Evolutionary conservation across 2,797 vertebrate species (phyloP).

Genomic region (Ptychadena robeensis): DNA sequence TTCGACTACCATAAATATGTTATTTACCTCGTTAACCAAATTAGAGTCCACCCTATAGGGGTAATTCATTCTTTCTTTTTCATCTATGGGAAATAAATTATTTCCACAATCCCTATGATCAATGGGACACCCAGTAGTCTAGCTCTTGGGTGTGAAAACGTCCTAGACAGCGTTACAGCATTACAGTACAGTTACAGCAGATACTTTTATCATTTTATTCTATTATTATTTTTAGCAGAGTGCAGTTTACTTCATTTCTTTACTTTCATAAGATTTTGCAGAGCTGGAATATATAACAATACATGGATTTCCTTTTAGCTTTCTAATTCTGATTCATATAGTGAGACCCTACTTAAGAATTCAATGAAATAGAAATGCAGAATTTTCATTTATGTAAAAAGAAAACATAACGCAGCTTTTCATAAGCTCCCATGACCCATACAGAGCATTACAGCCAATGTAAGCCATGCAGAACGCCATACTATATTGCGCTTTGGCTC

Average conservation of each 20-base stretch:
- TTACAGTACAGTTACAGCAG: neutral
- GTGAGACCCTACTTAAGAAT: neutral
- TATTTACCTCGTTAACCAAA: too few species aligned
- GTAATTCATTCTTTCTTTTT: too few species aligned
- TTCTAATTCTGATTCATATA: constrained; percentile 14
- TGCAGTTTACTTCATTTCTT: neutral
- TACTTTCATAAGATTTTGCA: neutral
- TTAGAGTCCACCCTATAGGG: too few species aligned
- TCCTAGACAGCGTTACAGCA: too few species aligned
- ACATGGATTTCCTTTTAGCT: neutral
- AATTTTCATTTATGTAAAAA: constrained; percentile 10
- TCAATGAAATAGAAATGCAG: constrained; percentile 15
- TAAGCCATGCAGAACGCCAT: constrained; percentile 25
- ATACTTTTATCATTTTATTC: neutral
- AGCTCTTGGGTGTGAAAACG: too few species aligned
- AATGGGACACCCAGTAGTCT: too few species aligned
- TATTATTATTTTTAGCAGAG: neutral
- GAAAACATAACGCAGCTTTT: constrained; percentile 23
- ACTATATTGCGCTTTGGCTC: neutral
- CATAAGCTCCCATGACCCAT: constrained; percentile 20
- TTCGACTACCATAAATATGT: too few species aligned
- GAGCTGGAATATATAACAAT: neutral
- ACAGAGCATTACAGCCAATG: constrained; percentile 21
- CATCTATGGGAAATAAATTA: too few species aligned
- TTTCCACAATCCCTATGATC: too few species aligned